phyloP scores from a whole-genome alignment of 2,888 invertebrate species.

The Limnephilus marmoratus region DNA sequence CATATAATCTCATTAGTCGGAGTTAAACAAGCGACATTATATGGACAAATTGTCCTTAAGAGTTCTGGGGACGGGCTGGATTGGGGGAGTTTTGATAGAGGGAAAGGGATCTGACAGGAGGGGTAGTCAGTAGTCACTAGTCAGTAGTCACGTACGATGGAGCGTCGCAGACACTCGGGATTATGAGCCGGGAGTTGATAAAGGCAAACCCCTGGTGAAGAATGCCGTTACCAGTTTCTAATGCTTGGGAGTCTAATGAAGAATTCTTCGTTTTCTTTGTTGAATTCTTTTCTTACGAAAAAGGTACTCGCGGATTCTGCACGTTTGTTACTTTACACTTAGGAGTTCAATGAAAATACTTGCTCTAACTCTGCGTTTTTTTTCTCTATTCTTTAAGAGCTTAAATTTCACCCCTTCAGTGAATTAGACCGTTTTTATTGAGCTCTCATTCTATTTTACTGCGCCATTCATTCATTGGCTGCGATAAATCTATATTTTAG shows the following conservation, averaged over 20 bases:
- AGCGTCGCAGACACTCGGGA: slow-evolving; percentile 61
- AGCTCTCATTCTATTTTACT: not conserved
- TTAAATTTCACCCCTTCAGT: not conserved
- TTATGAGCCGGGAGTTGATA: slow-evolving; percentile 64
- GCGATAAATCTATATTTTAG: not conserved
- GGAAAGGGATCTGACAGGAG: slow-evolving; percentile 32
- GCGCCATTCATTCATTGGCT: not conserved
- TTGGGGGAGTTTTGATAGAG: slow-evolving; percentile 24
- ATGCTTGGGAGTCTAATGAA: slow-evolving; percentile 57
- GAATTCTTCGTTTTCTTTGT: slow-evolving; percentile 62
- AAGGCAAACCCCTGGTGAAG: slow-evolving; percentile 54
- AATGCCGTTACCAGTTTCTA: slow-evolving; percentile 56
- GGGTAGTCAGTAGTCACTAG: slow-evolving; percentile 11
- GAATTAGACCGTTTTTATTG: not conserved
- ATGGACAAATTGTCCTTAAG: slow-evolving; percentile 75
- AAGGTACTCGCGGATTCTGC: slow-evolving; percentile 4
- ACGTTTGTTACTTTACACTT: slow-evolving; percentile 37
- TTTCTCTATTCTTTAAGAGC: not conserved
- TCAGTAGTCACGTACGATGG: slow-evolving; percentile 61
- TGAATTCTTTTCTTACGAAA: slow-evolving; percentile 29
- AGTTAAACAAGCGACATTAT: slow-evolving; percentile 78
- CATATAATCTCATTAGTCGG: slow-evolving; percentile 77
- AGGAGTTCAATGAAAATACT: slow-evolving; percentile 27
- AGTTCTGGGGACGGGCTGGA: slow-evolving; percentile 32
- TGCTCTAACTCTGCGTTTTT: not conserved